These are phyloP conservation scores for Ecdyonurus torrentis DNA, from an alignment of 2,888 invertebrate genomes.

Conservation along the genomic window DNA sequence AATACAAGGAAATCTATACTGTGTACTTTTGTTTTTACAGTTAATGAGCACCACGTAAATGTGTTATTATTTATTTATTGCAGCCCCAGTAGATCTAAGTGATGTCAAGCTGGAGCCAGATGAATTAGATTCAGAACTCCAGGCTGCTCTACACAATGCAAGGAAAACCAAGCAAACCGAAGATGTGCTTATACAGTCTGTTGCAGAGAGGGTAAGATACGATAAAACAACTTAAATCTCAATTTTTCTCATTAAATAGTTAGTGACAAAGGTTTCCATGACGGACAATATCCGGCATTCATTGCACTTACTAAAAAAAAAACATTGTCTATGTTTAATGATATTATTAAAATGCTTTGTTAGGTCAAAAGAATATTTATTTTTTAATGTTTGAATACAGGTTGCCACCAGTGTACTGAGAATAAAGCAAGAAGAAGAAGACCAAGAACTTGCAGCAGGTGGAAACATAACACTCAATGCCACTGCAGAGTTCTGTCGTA, in stretches of 20 bases:
- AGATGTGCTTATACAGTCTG: slow-evolving; percentile 14
- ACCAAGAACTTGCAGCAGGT: slow-evolving; percentile 21
- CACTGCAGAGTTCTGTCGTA: slow-evolving; percentile 93
- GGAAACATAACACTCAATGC: slow-evolving; percentile 70
- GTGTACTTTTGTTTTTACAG: not conserved
- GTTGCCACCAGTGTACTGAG: not conserved
- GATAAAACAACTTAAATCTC: not conserved
- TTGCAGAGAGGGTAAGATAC: not conserved
- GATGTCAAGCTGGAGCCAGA: slow-evolving; percentile 47
- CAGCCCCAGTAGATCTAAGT: slow-evolving; percentile 23
- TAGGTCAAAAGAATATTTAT: no score
- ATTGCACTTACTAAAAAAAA: no score
- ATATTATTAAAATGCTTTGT: no score
- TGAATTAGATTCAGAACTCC: slow-evolving; percentile 49
- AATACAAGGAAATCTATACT: not conserved
- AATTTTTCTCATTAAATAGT: not conserved
- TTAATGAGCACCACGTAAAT: no score
- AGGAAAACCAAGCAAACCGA: slow-evolving; percentile 45
- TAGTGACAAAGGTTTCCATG: not conserved
- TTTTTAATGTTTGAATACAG: not conserved
- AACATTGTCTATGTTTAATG: no score
- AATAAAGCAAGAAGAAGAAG: slow-evolving; percentile 20
- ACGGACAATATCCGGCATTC: no score
- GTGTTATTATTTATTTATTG: no score
- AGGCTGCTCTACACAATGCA: slow-evolving; percentile 50